Base-by-base conservation (phyloP, 2,113 vertebrate genomes). In the Lonchura striata region DNA sequence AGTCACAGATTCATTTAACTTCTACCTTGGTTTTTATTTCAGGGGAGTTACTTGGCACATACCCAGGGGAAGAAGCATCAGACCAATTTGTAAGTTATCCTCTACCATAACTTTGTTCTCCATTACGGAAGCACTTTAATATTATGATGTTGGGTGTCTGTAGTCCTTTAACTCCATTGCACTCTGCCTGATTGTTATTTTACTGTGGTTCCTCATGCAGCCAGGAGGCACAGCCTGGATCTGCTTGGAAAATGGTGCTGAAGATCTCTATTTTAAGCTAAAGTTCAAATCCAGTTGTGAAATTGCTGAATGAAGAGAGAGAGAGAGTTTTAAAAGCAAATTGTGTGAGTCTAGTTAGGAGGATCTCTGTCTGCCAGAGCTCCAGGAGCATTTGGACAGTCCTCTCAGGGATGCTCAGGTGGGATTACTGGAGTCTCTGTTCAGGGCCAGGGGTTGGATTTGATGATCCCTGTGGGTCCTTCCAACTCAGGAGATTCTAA, bases 1-100 rank as follows among this genome's bases (percentile, higher is more conserved):
- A 37, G 13, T 23, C 39, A 27, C 49, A 42, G 6, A 47, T 69
- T 33, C 25, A 2, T 74, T 72, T 79, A 30, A 72, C 52, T 57
- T 63, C 35, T 82, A 0, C 31, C 9, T 96, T 70, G 93, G 33
- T 71, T 54, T 92, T 94, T 23, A 88, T 71, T 54, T 31, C 95
- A 99, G 99, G 99, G 99, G 8, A 99, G 99, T 95, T 99, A 99
- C 91, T 97, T 99, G 14, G 99, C 99, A 5, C 99, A 99, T 70
- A 99, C 99, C 37, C 99, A 99, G 93, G 99, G 99, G 92, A 99
- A 99, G 92, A 99, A 99, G 92, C 99, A 99, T 94, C 99, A 99
- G 97, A 99, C 99, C 77, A 99, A 99, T 97, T 68, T 99, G 99
- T 99, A 97, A 99, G 99, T 98, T 7, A 1, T 50, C 9, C 18